Conservation (phyloP, 2,113 vertebrate species). For the Eptesicus fuscus region DNA sequence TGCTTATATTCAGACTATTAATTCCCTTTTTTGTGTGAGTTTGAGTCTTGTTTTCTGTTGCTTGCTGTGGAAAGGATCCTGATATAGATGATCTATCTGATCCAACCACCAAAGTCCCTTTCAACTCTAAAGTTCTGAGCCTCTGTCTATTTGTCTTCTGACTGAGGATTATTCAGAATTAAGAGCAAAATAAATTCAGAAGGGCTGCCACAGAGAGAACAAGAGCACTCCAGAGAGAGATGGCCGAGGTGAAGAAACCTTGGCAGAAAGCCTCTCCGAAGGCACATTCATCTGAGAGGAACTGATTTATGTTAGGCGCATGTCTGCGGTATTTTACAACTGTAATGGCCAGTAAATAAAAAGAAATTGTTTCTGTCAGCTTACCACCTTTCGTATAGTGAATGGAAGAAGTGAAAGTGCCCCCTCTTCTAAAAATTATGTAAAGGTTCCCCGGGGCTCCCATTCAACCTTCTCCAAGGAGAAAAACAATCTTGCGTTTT, state of each 20-base stretch:
- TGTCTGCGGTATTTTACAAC: slow-evolving; percentile 60
- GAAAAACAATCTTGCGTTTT: neutral
- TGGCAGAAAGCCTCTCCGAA: slow-evolving; percentile 34
- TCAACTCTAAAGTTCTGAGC: neutral
- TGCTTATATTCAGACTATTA: neutral
- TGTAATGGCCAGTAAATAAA: slow-evolving; percentile 67
- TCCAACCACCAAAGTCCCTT: neutral
- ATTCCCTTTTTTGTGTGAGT: neutral
- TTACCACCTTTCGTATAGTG: slow-evolving; percentile 37
- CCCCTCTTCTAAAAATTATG: slow-evolving; percentile 26
- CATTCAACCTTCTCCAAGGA: neutral
- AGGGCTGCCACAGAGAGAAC: neutral
- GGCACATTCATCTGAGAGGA: slow-evolving; percentile 33
- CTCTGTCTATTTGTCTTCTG: slow-evolving; percentile 4
- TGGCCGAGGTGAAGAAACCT: neutral
- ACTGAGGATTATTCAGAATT: slow-evolving; percentile 51
- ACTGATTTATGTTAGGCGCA: slow-evolving; percentile 61
- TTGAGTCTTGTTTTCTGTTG: neutral
- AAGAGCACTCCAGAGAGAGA: slow-evolving; percentile 17
- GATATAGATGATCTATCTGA: neutral
- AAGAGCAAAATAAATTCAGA: slow-evolving; percentile 52
- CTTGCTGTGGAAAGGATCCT: neutral
- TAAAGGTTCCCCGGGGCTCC: slow-evolving; percentile 21
- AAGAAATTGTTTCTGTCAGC: slow-evolving; percentile 64
- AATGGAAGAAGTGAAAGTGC: slow-evolving; percentile 25